These are phyloP conservation scores for Liodrosophila aerea DNA, from an alignment of 2,888 invertebrate genomes.

Conservation along the genomic window DNA sequence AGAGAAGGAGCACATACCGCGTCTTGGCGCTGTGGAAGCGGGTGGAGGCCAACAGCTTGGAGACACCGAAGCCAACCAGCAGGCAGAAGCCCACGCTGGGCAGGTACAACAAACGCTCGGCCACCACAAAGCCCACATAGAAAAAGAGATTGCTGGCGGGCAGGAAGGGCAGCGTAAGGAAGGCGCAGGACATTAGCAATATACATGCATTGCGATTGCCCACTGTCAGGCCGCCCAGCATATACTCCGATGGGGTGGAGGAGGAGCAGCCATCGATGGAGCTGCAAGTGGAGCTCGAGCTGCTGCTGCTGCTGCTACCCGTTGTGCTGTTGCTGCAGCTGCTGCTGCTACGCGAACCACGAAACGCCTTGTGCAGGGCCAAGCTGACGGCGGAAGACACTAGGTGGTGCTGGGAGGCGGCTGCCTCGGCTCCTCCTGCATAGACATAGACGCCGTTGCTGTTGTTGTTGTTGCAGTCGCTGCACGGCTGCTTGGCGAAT, in stretches of 20 bases:
- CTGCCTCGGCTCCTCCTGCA: constrained; percentile 17
- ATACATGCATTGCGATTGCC: constrained; percentile 71
- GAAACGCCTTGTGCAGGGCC: constrained; percentile 68
- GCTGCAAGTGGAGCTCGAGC: constrained; percentile 53
- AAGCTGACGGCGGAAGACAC: constrained; percentile 71
- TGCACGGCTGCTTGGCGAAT: constrained; percentile 53
- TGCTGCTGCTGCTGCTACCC: constrained; percentile 80
- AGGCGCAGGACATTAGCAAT: constrained; percentile 86
- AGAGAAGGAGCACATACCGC: constrained; percentile 75
- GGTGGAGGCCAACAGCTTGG: constrained; percentile 79
- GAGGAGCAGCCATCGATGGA: constrained; percentile 55
- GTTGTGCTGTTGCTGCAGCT: constrained; percentile 82
- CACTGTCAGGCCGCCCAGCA: constrained; percentile 42
- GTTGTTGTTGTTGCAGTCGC: constrained; percentile 63
- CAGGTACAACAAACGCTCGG: constrained; percentile 96
- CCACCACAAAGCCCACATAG: constrained; percentile 99
- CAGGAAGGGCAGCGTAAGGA: constrained; percentile 95
- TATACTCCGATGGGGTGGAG: constrained; percentile 44
- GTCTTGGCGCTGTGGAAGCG: constrained; percentile 79
- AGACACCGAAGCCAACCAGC: constrained; percentile 89
- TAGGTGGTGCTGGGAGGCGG: constrained; percentile 82
- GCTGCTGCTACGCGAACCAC: constrained; percentile 81
- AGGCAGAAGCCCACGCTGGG: constrained; percentile 98
- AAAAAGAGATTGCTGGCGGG: constrained; percentile 98
- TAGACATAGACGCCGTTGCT: constrained; percentile 51